These are phyloP conservation scores for Xylota segnis DNA, from an alignment of 2,888 invertebrate species.

Conservation along the genomic window DNA sequence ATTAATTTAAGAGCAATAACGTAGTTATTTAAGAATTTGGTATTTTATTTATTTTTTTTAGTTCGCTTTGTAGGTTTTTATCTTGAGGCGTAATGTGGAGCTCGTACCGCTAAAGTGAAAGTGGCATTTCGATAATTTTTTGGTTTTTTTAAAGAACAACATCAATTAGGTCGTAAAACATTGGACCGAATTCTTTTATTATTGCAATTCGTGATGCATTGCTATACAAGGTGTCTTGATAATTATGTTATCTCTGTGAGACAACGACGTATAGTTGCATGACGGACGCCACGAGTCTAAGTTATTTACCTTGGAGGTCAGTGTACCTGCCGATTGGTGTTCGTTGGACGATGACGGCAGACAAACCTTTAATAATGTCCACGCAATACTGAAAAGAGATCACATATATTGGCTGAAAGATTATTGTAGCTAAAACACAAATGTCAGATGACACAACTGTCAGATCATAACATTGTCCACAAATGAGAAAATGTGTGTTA, in stretches of 20 bases:
- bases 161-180: constrained; percentile 64
- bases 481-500: no score
- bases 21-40: constrained; percentile 63
- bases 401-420: no score
- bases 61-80: neutral
- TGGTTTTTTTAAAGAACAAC: constrained; percentile 38
- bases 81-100: constrained; percentile 3
- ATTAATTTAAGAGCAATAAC: constrained; percentile 71
- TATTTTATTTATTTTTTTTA: constrained; percentile 6
- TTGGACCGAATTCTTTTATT: constrained; percentile 50
- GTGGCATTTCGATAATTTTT: constrained; percentile 54
- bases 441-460: no score
- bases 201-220: constrained; percentile 42
- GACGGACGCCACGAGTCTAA: neutral
- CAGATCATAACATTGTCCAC: no score
- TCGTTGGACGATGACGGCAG: no score
- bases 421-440: no score
- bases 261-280: neutral
- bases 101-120: constrained; percentile 44
- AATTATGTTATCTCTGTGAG: constrained; percentile 48
- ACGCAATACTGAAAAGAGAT: no score
- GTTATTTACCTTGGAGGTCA: neutral
- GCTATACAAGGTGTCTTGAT: constrained; percentile 55
- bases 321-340: neutral
- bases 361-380: no score